Percentiles rank a stretch among this genome's conserved stretches.
phyloP scores from a whole-genome alignment of 2,888 invertebrate species.

The Philereme transversata region DNA sequence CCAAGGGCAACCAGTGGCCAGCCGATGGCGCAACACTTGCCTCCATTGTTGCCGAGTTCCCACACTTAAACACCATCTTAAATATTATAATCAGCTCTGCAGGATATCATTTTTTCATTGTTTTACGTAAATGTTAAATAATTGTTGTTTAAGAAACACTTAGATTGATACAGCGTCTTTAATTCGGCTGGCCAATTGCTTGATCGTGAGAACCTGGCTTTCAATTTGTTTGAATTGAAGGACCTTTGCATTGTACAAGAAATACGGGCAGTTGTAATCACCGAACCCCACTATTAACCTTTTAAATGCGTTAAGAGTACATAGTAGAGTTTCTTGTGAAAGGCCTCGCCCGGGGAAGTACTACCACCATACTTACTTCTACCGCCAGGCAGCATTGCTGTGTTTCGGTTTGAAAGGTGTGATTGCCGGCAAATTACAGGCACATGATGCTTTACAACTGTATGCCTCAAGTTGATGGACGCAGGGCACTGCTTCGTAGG shows the following conservation, averaged over 20 bases:
- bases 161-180: constrained; percentile 17
- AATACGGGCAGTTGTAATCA: neutral
- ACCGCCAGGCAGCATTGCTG: no score
- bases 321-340: no score
- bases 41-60: constrained; percentile 42
- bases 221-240: constrained; percentile 17
- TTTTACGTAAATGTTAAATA: constrained; percentile 44
- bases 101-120: constrained; percentile 45
- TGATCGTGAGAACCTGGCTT: constrained; percentile 20
- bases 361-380: no score
- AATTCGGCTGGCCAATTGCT: constrained; percentile 12
- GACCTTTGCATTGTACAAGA: constrained; percentile 2
- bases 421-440: no score
- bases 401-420: no score
- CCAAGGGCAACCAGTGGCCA: constrained; percentile 38
- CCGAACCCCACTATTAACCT: neutral
- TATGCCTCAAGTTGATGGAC: no score
- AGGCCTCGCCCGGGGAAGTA: no score
- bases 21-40: constrained; percentile 32
- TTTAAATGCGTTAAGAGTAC: no score
- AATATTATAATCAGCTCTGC: constrained; percentile 35
- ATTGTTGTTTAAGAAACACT: constrained; percentile 33
- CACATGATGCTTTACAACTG: no score
- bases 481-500: no score
- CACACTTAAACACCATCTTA: constrained; percentile 38